A percentile compares a stretch with the other conserved stretches of the same genome.
Evolutionary conservation across 2,113 vertebrate genomes (phyloP).

Genomic region (Phaethornis superciliosus): DNA sequence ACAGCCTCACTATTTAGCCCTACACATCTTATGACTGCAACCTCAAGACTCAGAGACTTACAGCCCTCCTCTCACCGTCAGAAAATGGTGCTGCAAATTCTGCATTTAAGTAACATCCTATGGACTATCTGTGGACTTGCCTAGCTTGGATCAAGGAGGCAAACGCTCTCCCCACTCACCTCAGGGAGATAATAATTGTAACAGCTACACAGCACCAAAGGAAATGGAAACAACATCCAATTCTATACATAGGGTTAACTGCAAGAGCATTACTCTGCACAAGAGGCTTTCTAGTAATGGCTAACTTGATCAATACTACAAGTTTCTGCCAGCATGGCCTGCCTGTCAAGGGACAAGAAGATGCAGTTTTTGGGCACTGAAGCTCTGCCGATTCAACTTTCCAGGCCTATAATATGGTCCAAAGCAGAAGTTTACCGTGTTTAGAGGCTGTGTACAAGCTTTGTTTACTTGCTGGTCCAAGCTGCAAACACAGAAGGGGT

Average conservation of each 20-base stretch:
- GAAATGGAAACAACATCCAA: not conserved
- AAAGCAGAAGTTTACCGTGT: not conserved
- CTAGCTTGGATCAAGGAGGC: not conserved
- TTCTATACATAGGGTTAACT: not conserved
- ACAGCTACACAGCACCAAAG: not conserved
- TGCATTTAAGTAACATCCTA: not conserved
- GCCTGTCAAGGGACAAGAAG: not conserved
- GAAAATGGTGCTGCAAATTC: not conserved
- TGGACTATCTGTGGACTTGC: accelerated
- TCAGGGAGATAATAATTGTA: not conserved
- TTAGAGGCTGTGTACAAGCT: not conserved
- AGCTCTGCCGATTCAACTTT: not conserved
- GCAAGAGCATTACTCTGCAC: not conserved
- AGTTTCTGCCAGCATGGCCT: not conserved
- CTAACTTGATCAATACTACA: not conserved
- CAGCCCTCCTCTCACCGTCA: not conserved
- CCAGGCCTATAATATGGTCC: not conserved
- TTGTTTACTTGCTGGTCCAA: not conserved
- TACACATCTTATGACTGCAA: accelerated
- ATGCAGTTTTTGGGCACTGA: not conserved
- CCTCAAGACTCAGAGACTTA: not conserved
- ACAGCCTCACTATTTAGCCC: not conserved
- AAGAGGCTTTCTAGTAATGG: not conserved
- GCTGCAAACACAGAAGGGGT: not conserved
- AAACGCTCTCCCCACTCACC: not conserved